A percentile compares a stretch with the other conserved stretches of the same genome.
These are phyloP conservation scores for Doryteuthis pealeii DNA, from an alignment of 1,140 invertebrate species.

Conservation along the genomic window DNA sequence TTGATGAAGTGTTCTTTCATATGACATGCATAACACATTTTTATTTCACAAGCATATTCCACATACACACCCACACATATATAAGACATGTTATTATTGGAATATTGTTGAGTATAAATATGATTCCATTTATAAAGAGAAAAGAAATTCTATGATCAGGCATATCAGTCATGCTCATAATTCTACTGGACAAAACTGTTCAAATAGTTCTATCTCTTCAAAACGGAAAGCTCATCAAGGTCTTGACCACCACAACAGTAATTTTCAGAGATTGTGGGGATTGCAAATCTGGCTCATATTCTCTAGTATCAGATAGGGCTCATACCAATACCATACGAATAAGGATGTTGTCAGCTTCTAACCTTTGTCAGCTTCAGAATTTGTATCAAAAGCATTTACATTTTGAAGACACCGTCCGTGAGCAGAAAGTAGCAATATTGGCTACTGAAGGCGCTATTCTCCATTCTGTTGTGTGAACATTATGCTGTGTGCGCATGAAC, in stretches of 20 bases:
- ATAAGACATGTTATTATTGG: too few species aligned
- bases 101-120: too few species aligned
- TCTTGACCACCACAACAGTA: too few species aligned
- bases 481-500: conserved; percentile 15
- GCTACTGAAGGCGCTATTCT: conserved; percentile 27
- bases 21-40: too few species aligned
- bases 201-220: conserved; percentile 29
- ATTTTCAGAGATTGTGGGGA: conserved; percentile 28
- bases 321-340: conserved; percentile 37
- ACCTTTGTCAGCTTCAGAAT: conserved; percentile 10
- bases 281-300: conserved; percentile 22
- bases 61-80: too few species aligned
- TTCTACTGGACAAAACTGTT: too few species aligned
- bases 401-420: conserved; percentile 39
- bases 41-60: too few species aligned
- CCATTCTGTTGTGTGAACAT: too few species aligned
- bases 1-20: too few species aligned
- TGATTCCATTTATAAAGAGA: too few species aligned
- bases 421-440: conserved; percentile 38
- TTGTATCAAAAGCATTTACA: conserved; percentile 5
- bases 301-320: conserved; percentile 31
- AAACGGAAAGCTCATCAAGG: conserved; percentile 39
- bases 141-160: too few species aligned
- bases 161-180: too few species aligned
- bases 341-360: conserved; percentile 17